Evolutionary conservation across 2,113 vertebrate genomes (phyloP).

Genomic region (Callithrix jacchus): DNA sequence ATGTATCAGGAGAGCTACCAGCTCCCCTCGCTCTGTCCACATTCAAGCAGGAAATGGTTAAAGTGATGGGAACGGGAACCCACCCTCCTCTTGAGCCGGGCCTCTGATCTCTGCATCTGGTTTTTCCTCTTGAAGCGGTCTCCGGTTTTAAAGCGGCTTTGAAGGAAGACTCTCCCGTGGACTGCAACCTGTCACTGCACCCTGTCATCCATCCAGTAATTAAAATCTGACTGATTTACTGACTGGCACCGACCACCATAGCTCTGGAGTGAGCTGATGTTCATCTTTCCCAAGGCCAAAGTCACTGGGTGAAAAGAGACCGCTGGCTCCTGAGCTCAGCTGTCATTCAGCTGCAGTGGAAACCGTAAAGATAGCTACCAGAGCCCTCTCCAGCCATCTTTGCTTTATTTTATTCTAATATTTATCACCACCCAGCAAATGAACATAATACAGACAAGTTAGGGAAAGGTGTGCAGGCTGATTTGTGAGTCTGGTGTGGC

Average conservation of each 20-base stretch:
- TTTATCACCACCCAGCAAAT: slow-evolving; percentile 90
- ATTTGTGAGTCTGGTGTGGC: slow-evolving; percentile 82
- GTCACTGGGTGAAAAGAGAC: slow-evolving; percentile 88
- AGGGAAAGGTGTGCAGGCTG: slow-evolving; percentile 80
- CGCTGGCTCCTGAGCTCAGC: slow-evolving; percentile 82
- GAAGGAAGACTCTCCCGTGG: slow-evolving; percentile 89
- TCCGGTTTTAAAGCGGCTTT: slow-evolving; percentile 85
- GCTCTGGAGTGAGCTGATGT: slow-evolving; percentile 86
- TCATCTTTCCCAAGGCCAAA: slow-evolving; percentile 91
- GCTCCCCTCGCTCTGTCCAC: neutral
- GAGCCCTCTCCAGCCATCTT: slow-evolving; percentile 87
- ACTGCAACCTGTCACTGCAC: slow-evolving; percentile 87
- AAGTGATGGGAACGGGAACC: slow-evolving; percentile 72
- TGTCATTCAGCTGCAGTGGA: slow-evolving; percentile 91
- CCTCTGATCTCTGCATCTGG: slow-evolving; percentile 73
- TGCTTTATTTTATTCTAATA: slow-evolving; percentile 90
- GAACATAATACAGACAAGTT: slow-evolving; percentile 87
- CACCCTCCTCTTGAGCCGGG: slow-evolving; percentile 75
- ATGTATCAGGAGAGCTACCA: fast-evolving
- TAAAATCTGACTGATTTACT: slow-evolving; percentile 94
- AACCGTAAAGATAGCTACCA: slow-evolving; percentile 88
- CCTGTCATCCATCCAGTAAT: slow-evolving; percentile 92
- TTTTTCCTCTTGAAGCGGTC: slow-evolving; percentile 81
- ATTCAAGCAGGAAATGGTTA: slow-evolving; percentile 73
- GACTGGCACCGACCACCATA: slow-evolving; percentile 86